Percentiles rank a stretch among this genome's conserved stretches.
Conservation (phyloP, 1,140 invertebrate species). For the Schlechtendalia chinensis region DNA sequence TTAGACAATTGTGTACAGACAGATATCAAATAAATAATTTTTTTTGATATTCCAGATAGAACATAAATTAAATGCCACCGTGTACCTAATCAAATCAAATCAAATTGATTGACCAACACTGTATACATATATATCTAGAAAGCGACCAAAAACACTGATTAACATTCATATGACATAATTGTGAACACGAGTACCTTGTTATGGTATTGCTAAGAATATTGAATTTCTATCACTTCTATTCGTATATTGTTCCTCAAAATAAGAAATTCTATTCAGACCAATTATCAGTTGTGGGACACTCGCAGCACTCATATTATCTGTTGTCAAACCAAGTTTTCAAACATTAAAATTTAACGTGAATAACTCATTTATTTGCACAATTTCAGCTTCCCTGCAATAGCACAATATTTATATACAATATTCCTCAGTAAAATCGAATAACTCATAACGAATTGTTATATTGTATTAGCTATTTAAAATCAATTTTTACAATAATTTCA, state of each 20-base stretch:
- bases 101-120: constrained; percentile 4
- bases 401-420: constrained; percentile 4
- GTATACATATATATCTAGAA: neutral
- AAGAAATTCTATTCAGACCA: constrained; percentile 18
- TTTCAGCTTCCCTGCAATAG: constrained; percentile 36
- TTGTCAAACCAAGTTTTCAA: neutral
- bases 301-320: neutral
- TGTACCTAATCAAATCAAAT: neutral
- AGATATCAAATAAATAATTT: neutral
- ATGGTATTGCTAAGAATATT: neutral
- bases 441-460: no score
- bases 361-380: constrained; percentile 24
- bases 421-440: no score
- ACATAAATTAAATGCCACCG: neutral
- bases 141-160: constrained; percentile 20
- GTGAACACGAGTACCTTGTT: neutral
- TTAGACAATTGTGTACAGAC: neutral
- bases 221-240: neutral
- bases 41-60: neutral
- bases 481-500: no score
- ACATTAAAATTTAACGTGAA: neutral
- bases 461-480: no score
- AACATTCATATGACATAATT: neutral
- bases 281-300: neutral
- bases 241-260: constrained; percentile 17